Base-by-base conservation (phyloP, 1,140 invertebrate species). In the Octopus sinensis region DNA sequence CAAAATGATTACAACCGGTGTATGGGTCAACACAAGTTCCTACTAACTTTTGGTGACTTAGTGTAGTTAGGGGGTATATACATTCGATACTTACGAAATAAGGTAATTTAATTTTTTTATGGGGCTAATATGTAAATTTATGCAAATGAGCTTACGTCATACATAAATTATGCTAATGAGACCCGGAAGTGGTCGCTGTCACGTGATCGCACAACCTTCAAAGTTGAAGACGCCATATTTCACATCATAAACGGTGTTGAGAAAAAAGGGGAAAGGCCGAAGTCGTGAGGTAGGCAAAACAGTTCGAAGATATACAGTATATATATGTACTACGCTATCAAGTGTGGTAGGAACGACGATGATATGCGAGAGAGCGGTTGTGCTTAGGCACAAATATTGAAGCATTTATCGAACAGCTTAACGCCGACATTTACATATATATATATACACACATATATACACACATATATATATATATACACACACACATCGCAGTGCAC, bases 121-220 rank as follows among this genome's bases (percentile, higher is more conserved):
- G 68, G 17, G 54, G 53, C 53, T 75, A 13, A 83, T 81, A 83
- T 83, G 80, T 56, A 80, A 84, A 82, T 75, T 83, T 84, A 86
- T 86, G 82, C 79, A 84, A 86, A 84, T 84, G 79, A 83, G 82
- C 84, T 86, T 83, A 79, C 43, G 51, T 77, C 77, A 54, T 83
- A 68, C 80, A 86, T 84, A 86, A 81, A 86, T 86, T 86, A 86
- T 86, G 85, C 80, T 82, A 86, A 86, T 86, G 79, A 82, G 77
- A 73, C 78, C 43, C 82, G 79, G 78, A 83, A 81, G 80, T 81
- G 81, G 81, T 81, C 78, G 30, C 77, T 56, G 75, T 84, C 83
- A 86, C 83, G 85, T 86, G 83, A 86, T 78, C 43, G 73, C 53
- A 80, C 68, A 51, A 17, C 54, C 62, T 52, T 52, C 54, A 52